A percentile compares a stretch with the other conserved stretches of the same genome.
Evolutionary conservation across 2,113 vertebrate genomes (phyloP).

Genomic region (Girardinichthys multiradiatus): DNA sequence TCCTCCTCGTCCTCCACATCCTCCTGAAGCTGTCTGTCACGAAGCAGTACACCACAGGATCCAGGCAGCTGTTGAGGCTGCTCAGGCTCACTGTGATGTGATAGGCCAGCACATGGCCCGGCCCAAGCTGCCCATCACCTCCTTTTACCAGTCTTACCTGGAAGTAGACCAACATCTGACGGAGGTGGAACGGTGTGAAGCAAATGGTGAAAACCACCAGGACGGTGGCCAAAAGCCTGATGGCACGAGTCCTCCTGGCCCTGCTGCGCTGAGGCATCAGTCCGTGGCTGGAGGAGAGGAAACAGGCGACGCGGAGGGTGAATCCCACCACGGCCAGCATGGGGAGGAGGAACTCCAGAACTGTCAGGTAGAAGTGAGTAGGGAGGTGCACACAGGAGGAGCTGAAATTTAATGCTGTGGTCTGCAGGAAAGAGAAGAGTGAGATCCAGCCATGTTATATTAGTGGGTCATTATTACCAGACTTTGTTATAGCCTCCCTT

Average conservation of each 20-base stretch:
- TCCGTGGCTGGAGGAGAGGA: slow-evolving; percentile 81
- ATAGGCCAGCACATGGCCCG: slow-evolving; percentile 84
- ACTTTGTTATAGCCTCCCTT: no score
- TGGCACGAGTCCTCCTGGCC: slow-evolving; percentile 85
- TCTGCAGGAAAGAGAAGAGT: slow-evolving; percentile 64
- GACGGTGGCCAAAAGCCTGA: slow-evolving; percentile 89
- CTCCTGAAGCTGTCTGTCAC: slow-evolving; percentile 93
- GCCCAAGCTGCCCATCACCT: slow-evolving; percentile 59
- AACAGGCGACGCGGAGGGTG: slow-evolving; percentile 89
- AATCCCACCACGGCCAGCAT: slow-evolving; percentile 89
- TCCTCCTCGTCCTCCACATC: slow-evolving; percentile 60
- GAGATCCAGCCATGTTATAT: background rate
- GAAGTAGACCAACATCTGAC: slow-evolving; percentile 86
- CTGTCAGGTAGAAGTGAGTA: slow-evolving; percentile 85
- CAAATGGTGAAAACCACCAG: slow-evolving; percentile 93
- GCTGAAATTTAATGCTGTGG: slow-evolving; percentile 77
- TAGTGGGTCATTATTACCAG: no score
- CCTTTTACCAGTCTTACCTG: slow-evolving; percentile 70
- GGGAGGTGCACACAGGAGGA: slow-evolving; percentile 77
- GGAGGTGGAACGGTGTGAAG: slow-evolving; percentile 93
- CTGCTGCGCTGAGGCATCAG: slow-evolving; percentile 89
- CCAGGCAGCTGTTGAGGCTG: slow-evolving; percentile 96
- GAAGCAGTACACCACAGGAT: slow-evolving; percentile 97
- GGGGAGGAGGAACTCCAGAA: slow-evolving; percentile 92
- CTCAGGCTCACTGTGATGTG: slow-evolving; percentile 92